Conservation (phyloP, 35 echinoderm and acorn worm species). For the Apostichopus parvimensis region DNA sequence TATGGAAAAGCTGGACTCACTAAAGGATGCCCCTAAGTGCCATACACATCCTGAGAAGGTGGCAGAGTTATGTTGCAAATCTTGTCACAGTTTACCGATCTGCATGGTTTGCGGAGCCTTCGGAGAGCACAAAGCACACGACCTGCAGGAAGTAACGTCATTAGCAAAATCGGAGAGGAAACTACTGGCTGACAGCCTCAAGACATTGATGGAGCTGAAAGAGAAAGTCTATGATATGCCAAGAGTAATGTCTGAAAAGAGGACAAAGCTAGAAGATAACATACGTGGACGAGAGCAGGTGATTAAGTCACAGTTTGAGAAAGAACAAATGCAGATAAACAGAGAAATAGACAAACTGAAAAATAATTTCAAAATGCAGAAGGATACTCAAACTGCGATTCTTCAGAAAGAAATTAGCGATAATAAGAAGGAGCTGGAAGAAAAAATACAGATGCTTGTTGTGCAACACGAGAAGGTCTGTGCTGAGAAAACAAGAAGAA, state of each 20-base stretch:
- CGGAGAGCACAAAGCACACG: conserved; percentile 3
- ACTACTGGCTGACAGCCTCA: neutral
- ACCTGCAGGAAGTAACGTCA: neutral
- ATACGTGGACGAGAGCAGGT: neutral
- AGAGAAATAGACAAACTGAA: neutral
- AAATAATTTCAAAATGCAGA: neutral
- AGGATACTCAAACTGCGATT: neutral
- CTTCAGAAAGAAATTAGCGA: neutral
- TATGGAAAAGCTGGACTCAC: neutral
- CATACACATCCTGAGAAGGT: neutral
- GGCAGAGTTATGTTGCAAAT: neutral
- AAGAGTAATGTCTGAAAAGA: neutral
- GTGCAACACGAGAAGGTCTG: neutral
- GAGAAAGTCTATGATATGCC: neutral
- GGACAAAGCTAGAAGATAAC: neutral
- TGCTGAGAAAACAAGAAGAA: neutral
- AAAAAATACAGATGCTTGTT: neutral
- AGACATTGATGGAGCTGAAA: neutral
- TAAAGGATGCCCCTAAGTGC: conserved; percentile 8
- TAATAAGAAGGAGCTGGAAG: neutral
- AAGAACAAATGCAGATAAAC: neutral
- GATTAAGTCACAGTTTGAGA: neutral
- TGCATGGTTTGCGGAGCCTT: neutral
- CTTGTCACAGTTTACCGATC: neutral
- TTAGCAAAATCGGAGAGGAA: neutral